Conservation (phyloP, 2,797 vertebrate species). For the Stomatorhinus walkeri region DNA sequence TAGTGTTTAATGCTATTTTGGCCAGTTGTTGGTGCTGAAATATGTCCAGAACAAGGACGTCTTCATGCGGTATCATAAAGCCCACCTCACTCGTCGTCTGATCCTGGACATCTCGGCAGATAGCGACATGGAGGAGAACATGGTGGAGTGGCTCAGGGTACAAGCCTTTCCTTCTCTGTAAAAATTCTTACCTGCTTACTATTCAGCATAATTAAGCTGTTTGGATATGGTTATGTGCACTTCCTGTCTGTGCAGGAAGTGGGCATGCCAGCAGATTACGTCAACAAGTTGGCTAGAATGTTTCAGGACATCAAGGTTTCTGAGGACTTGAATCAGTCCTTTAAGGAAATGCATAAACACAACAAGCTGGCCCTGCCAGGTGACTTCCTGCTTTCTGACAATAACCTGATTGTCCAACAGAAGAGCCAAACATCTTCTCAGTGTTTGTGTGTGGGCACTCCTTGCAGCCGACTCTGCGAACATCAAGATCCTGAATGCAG, state of each 20-base stretch:
- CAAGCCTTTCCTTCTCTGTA: background rate
- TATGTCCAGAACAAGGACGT: slow-evolving; percentile 99
- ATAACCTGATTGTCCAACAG: background rate
- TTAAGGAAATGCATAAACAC: slow-evolving; percentile 99
- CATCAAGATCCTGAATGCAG: slow-evolving; percentile 98
- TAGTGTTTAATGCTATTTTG: slow-evolving; percentile 24
- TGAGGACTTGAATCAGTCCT: slow-evolving; percentile 94
- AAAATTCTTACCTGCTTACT: background rate
- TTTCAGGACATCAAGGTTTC: slow-evolving; percentile 99
- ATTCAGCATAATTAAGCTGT: background rate
- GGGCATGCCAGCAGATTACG: slow-evolving; percentile 96
- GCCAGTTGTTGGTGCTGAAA: slow-evolving; percentile 87
- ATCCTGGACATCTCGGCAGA: slow-evolving; percentile 98
- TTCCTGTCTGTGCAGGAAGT: slow-evolving; percentile 72
- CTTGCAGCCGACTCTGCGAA: slow-evolving; percentile 88
- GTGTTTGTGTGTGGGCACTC: background rate
- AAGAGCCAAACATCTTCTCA: background rate
- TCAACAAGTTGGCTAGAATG: slow-evolving; percentile 97
- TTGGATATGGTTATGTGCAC: background rate
- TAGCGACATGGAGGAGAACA: slow-evolving; percentile 98
- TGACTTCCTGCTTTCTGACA: slow-evolving; percentile 41
- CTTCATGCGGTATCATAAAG: slow-evolving; percentile 98
- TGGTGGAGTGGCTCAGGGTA: slow-evolving; percentile 99
- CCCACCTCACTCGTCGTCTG: slow-evolving; percentile 89
- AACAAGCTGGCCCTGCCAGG: slow-evolving; percentile 95